Evolutionary conservation across 1,140 invertebrate genomes (phyloP).

Genomic region (Sitophilus oryzae): DNA sequence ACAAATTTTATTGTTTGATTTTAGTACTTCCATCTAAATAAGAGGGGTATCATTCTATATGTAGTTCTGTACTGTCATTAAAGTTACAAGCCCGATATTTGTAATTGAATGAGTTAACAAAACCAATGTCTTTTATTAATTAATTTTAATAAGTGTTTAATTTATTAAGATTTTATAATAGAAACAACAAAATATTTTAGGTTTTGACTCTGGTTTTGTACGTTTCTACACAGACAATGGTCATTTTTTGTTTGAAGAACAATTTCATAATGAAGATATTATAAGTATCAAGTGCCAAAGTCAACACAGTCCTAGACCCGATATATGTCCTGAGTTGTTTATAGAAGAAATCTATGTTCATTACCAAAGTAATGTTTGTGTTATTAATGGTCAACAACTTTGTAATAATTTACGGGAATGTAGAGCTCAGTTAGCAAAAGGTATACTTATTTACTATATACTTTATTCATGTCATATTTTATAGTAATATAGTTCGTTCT

Average conservation of each 20-base stretch:
- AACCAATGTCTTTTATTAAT: no score
- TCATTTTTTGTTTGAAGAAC: constrained; percentile 73
- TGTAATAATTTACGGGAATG: constrained; percentile 74
- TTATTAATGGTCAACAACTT: constrained; percentile 76
- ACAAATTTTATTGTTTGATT: background rate
- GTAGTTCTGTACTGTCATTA: no score
- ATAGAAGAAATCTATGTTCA: constrained; percentile 80
- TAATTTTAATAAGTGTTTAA: no score
- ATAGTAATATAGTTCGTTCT: background rate
- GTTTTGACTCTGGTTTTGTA: constrained; percentile 77
- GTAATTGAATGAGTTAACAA: no score
- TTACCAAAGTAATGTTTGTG: constrained; percentile 69
- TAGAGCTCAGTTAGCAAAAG: constrained; percentile 75
- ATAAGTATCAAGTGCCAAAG: constrained; percentile 77
- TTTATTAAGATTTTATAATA: no score
- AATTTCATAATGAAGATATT: constrained; percentile 77
- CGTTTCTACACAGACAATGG: constrained; percentile 87
- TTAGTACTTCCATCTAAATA: background rate
- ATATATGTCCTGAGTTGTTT: constrained; percentile 50
- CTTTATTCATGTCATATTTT: background rate
- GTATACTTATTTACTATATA: constrained; percentile 45
- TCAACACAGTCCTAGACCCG: constrained; percentile 55
- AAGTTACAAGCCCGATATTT: no score
- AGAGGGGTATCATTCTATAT: no score
- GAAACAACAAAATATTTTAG: no score